Evolutionary conservation across 1,140 invertebrate genomes (phyloP).

Genomic region (Hetaerina americana): DNA sequence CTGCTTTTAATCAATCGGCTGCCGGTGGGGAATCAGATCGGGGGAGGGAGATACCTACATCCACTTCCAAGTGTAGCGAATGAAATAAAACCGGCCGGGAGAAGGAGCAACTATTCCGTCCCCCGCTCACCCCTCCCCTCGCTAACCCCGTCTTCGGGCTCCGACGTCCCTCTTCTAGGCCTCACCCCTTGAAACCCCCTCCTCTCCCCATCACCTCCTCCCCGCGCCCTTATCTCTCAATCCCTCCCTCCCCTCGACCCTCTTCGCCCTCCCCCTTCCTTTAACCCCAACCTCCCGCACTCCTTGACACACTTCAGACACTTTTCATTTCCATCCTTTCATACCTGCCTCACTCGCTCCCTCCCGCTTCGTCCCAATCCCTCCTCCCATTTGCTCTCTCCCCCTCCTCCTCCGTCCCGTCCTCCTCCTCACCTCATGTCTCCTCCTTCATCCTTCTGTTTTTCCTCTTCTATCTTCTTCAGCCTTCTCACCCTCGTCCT

Average conservation of each 20-base stretch:
- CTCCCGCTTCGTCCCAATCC: background rate
- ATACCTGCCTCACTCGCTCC: background rate
- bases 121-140: background rate
- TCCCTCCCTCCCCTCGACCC: background rate
- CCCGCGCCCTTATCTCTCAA: background rate
- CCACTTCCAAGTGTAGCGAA: no score
- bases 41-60: no score
- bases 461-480: background rate
- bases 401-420: no score
- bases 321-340: background rate
- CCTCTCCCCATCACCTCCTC: background rate
- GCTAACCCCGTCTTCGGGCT: background rate
- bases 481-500: no score
- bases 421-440: background rate
- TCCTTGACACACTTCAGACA: background rate
- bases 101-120: no score
- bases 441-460: background rate
- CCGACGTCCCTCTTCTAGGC: background rate
- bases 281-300: background rate
- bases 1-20: no score
- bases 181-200: background rate
- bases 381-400: background rate
- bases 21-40: no score
- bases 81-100: no score
- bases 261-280: background rate